These are phyloP conservation scores for Anguilla obscura DNA, from an alignment of 2,797 vertebrate species.

Conservation along the genomic window DNA sequence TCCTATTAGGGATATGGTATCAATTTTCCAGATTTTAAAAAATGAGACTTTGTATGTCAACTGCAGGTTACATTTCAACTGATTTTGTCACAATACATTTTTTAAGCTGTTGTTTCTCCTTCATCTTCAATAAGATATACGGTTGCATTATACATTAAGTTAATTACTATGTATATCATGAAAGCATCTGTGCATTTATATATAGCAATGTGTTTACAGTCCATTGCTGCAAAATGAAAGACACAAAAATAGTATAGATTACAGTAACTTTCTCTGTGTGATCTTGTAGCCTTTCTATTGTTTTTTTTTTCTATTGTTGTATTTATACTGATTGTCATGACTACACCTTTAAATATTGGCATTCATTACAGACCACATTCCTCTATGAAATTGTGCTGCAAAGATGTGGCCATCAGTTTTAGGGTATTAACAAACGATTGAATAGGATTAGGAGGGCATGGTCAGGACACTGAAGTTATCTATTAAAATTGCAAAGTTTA, in stretches of 20 bases:
- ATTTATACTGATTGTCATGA: neutral
- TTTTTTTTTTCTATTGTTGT: neutral
- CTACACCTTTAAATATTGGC: neutral
- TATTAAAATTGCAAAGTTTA: neutral
- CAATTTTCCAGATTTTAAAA: neutral
- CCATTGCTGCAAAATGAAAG: neutral
- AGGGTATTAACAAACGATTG: neutral
- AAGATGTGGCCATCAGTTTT: neutral
- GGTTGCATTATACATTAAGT: neutral
- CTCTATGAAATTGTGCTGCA: neutral
- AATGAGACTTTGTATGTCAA: constrained; percentile 5
- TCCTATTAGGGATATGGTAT: neutral
- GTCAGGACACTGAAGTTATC: neutral
- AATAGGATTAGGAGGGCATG: neutral
- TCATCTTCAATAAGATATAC: constrained; percentile 12
- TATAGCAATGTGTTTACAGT: neutral
- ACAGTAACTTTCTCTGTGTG: neutral
- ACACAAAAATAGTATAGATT: neutral
- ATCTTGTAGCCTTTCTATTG: neutral
- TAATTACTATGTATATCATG: neutral
- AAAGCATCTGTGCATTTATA: neutral
- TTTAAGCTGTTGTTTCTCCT: neutral
- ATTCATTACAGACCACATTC: neutral
- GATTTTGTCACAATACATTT: neutral
- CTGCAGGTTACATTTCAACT: neutral